Percentiles rank a stretch among this genome's conserved stretches.
Evolutionary conservation across 2,797 vertebrate genomes (phyloP).

Genomic region (Muraenolepis orangiensis): DNA sequence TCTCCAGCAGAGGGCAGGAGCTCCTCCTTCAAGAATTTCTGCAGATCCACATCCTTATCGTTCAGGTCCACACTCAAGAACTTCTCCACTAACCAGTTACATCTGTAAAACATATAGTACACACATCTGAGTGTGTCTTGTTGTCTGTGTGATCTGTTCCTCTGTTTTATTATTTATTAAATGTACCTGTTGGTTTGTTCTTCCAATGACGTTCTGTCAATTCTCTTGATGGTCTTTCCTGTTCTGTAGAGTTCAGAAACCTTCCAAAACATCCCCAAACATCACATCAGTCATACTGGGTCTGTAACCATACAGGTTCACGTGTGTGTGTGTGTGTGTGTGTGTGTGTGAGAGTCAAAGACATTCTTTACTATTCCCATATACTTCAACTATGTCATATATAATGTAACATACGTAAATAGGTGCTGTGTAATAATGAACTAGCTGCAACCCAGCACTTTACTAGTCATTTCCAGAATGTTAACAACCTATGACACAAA

Average conservation of each 20-base stretch:
- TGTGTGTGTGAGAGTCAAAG: constrained; percentile 1
- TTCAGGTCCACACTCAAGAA: constrained; percentile 87
- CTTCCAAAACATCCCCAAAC: constrained; percentile 64
- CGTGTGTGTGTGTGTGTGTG: background rate
- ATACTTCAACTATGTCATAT: background rate
- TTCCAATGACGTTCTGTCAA: constrained; percentile 67
- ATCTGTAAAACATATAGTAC: constrained; percentile 65
- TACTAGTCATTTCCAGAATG: background rate
- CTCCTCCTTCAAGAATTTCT: constrained; percentile 80
- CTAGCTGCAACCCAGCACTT: background rate
- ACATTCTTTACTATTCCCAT: background rate
- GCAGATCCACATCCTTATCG: constrained; percentile 77
- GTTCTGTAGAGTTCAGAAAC: constrained; percentile 78
- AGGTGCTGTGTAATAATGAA: background rate
- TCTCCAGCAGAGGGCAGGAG: constrained; percentile 75
- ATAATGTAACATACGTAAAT: background rate
- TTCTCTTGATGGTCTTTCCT: constrained; percentile 74
- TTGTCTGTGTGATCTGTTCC: too few relatives aligned
- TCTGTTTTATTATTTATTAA: constrained; percentile 4
- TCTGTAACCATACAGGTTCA: background rate
- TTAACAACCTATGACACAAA: background rate
- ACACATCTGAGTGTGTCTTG: background rate
- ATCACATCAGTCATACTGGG: background rate
- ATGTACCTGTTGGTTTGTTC: constrained; percentile 74
- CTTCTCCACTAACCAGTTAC: constrained; percentile 78